A percentile compares a stretch with the other conserved stretches of the same genome.
phyloP scores from a whole-genome alignment of 2,113 vertebrate genomes.

The Scortum barcoo region DNA sequence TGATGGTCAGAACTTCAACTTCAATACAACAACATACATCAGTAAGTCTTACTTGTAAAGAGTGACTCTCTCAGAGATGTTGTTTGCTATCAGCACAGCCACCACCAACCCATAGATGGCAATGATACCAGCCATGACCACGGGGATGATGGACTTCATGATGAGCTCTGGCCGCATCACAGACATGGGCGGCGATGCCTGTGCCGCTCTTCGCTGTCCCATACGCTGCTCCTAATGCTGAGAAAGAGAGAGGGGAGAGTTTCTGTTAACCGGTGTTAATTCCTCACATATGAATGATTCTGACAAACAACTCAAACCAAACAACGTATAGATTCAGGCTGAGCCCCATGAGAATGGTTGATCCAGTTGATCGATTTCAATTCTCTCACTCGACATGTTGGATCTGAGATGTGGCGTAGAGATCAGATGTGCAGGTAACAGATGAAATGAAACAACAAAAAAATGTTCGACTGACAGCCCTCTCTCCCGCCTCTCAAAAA shows the following conservation, averaged over 20 bases:
- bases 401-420: neutral
- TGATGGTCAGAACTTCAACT: too few relatives aligned
- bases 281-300: neutral
- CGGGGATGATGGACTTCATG: slow-evolving; percentile 99
- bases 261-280: neutral
- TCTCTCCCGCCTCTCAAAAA: neutral
- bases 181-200: slow-evolving; percentile 97
- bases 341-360: neutral
- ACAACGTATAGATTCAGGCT: neutral
- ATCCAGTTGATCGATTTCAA: slow-evolving; percentile 5
- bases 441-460: neutral
- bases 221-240: slow-evolving; percentile 97
- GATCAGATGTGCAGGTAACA: neutral
- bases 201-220: slow-evolving; percentile 99
- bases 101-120: slow-evolving; percentile 99
- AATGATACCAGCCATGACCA: slow-evolving; percentile 99
- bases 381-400: neutral
- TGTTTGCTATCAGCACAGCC: slow-evolving; percentile 98
- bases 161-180: slow-evolving; percentile 99
- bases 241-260: slow-evolving; percentile 11
- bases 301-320: neutral
- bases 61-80: slow-evolving; percentile 86
- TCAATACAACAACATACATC: too few relatives aligned
- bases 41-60: slow-evolving; percentile 96
- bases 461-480: neutral